Evolutionary conservation across 1,140 invertebrate genomes (phyloP), one percentile per base, ranked within the genome.

Genomic region (Brachionus rubens): DNA sequence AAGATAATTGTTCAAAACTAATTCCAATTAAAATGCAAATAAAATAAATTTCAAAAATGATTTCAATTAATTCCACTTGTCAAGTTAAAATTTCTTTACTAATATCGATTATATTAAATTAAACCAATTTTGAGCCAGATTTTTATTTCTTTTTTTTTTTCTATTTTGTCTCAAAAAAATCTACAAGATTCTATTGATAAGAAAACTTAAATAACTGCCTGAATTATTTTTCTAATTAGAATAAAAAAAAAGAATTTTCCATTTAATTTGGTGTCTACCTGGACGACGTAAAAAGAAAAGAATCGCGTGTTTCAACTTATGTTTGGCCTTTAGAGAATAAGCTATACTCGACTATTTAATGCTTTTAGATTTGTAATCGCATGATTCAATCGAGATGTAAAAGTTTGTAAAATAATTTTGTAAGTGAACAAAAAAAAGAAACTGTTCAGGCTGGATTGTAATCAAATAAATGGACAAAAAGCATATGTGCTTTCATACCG

Each of bases 381-480:
- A 59, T 59, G 54, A 59, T 59, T 59, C n/a, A 9, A 59, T 59
- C 9, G 54, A 6, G 19, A 59, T 54, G 24, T 54, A 28, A 0
- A 54, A n/a, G 19, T n/a, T 33, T 21, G 33, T 36, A 36, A 5
- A 3, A 5, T 5, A 36, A 36, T 36, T 36, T 36, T 9, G 9
- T 36, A 36, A 36, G 33, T 36, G 33, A 36, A 36, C 9, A 9
- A 36, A 36, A 36, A 9, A 36, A 36, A 36, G 9, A 36, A 36
- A 41, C 54, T 59, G 54, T 36, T 59, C 54, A 59, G 30, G 54
- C 36, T 59, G n/a, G 14, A 33, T 59, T 59, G 6, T 59, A 59
- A 59, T 59, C 54, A 59, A 59, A 59, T 59, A 59, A 59, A 59
- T 59, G 54, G 54, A 59, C 54, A 59, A 59, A 59, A 59, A 59